phyloP scores from a whole-genome alignment of 2,797 vertebrate genomes.

The Diglossa cyanea region DNA sequence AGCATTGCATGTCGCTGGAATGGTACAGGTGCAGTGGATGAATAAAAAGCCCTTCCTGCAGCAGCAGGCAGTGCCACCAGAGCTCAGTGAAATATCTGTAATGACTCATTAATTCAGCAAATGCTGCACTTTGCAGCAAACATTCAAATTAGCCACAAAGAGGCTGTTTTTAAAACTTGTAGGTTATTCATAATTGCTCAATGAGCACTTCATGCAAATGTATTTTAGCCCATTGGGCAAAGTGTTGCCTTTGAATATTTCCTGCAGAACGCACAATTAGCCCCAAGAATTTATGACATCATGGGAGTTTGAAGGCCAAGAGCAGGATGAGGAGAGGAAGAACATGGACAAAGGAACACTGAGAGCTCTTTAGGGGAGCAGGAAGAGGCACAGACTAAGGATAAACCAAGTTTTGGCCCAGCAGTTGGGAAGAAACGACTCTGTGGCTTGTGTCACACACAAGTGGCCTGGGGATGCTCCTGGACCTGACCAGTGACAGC shows the following conservation, averaged over 20 bases:
- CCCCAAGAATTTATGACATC: constrained; percentile 3
- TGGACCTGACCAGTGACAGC: fast-evolving
- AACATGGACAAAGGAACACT: not conserved
- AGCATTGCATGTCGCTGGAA: constrained; percentile 24
- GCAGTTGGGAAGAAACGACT: not conserved
- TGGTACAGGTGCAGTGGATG: constrained; percentile 67
- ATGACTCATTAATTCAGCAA: constrained; percentile 55
- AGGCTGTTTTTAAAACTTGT: constrained; percentile 36
- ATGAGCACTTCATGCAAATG: constrained; percentile 52
- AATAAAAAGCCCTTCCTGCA: constrained; percentile 10
- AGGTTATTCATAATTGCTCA: constrained; percentile 48
- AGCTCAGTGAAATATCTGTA: constrained; percentile 29
- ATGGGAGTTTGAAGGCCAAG: not conserved
- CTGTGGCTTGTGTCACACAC: fast-evolving
- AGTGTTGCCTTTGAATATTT: not conserved
- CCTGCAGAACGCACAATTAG: not conserved
- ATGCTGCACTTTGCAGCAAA: constrained; percentile 54
- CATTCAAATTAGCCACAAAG: constrained; percentile 44
- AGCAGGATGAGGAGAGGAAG: not conserved
- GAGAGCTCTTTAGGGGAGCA: not conserved
- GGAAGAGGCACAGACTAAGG: not conserved
- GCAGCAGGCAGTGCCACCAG: constrained; percentile 45
- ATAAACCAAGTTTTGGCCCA: not conserved
- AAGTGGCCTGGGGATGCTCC: fast-evolving
- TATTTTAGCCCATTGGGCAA: constrained; percentile 42